A percentile compares a stretch with the other conserved stretches of the same genome.
Conservation (phyloP, 2,113 vertebrate species). For the Bufo gargarizans region DNA sequence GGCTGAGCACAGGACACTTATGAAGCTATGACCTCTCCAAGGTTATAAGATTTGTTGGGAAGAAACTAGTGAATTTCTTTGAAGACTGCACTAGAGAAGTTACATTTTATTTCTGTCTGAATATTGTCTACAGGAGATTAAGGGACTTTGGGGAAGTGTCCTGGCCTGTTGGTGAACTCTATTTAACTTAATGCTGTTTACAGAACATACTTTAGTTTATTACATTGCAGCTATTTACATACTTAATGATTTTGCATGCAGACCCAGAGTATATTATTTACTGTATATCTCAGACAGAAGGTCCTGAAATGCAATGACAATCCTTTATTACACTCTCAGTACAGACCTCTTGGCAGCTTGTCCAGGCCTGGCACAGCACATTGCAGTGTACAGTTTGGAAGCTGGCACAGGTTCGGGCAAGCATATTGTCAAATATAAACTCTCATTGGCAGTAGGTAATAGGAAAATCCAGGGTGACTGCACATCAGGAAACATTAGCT, state of each 20-base stretch:
- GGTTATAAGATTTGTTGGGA: neutral
- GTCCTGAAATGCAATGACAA: constrained; percentile 34
- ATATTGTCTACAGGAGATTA: constrained; percentile 7
- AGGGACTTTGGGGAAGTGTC: constrained; percentile 33
- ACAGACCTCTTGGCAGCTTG: constrained; percentile 43
- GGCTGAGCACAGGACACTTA: neutral
- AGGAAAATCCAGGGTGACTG: constrained; percentile 52
- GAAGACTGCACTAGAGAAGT: neutral
- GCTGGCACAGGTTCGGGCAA: constrained; percentile 27
- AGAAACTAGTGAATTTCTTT: neutral
- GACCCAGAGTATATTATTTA: constrained; percentile 34
- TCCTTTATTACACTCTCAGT: constrained; percentile 31
- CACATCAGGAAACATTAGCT: constrained; percentile 40
- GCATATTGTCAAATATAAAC: constrained; percentile 52
- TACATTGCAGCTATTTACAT: constrained; percentile 41
- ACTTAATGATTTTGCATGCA: constrained; percentile 43
- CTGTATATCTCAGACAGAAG: constrained; percentile 51
- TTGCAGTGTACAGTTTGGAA: neutral
- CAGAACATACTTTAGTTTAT: constrained; percentile 50
- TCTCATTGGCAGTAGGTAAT: constrained; percentile 45
- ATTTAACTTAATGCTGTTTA: constrained; percentile 48
- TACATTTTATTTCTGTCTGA: neutral
- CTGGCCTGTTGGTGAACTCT: constrained; percentile 47
- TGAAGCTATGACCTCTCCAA: neutral
- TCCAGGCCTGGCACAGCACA: constrained; percentile 7